These are phyloP conservation scores for Sturnus vulgaris DNA, from an alignment of 2,113 vertebrate genomes.

Conservation along the genomic window DNA sequence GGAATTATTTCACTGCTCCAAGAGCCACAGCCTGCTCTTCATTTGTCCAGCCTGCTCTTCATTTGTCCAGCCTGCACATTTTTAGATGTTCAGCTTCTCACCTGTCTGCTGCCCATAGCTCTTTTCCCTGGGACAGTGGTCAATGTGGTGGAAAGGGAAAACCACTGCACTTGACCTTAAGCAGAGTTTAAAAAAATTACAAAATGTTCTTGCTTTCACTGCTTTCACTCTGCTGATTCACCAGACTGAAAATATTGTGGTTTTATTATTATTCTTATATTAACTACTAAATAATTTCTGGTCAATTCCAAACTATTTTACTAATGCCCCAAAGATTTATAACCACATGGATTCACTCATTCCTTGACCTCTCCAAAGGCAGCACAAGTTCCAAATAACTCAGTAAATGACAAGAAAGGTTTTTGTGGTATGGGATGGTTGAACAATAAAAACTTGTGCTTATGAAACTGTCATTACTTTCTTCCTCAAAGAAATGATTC, in stretches of 20 bases:
- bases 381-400: background rate
- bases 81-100: background rate
- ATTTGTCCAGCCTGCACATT: background rate
- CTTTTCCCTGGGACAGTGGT: background rate
- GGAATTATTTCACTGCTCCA: background rate
- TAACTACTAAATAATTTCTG: background rate
- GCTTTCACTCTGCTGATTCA: background rate
- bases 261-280: background rate
- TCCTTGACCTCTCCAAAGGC: background rate
- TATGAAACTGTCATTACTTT: background rate
- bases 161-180: accelerated
- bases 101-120: accelerated
- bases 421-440: background rate
- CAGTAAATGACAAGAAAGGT: background rate
- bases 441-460: background rate
- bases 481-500: background rate
- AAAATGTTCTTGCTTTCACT: background rate
- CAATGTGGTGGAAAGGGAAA: background rate
- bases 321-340: background rate
- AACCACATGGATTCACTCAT: background rate
- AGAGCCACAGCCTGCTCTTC: background rate
- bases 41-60: background rate
- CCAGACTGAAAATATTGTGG: background rate
- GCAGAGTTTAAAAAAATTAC: background rate
- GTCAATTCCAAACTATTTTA: background rate